These are phyloP conservation scores for Poeciliopsis occidentalis DNA, from an alignment of 2,113 vertebrate species.

Conservation along the genomic window DNA sequence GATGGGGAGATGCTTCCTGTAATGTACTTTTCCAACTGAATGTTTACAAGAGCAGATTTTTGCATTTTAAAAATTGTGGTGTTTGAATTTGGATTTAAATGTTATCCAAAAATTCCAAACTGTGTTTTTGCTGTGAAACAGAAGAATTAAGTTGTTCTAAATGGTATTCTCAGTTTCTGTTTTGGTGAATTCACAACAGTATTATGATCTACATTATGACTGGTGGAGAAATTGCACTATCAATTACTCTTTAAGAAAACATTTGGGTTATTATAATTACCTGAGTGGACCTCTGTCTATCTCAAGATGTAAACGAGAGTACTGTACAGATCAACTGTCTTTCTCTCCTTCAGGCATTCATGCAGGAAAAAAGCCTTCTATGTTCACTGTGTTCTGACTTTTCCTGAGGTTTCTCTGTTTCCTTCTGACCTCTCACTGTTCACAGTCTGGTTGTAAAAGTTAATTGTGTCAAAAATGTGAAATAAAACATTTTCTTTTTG, in stretches of 20 bases:
- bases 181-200: slow-evolving; percentile 12
- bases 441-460: slow-evolving; percentile 9
- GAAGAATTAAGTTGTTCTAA: background rate
- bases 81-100: slow-evolving; percentile 9
- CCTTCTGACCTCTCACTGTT: slow-evolving; percentile 17
- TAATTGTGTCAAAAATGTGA: slow-evolving; percentile 28
- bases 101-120: background rate
- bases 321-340: slow-evolving; percentile 6
- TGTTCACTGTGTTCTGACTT: background rate
- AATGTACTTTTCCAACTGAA: slow-evolving; percentile 47
- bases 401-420: background rate
- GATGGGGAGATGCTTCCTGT: slow-evolving; percentile 42
- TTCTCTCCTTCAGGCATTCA: slow-evolving; percentile 16
- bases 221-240: background rate
- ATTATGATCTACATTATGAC: slow-evolving; percentile 9
- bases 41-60: slow-evolving; percentile 50
- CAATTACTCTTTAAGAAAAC: background rate
- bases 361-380: background rate
- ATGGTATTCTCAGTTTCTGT: background rate
- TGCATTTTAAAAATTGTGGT: slow-evolving; percentile 12
- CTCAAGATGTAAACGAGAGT: background rate
- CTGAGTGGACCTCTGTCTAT: background rate
- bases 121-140: background rate
- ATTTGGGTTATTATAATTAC: background rate
- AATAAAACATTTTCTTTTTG: slow-evolving; percentile 39